A percentile compares a stretch with the other conserved stretches of the same genome.
phyloP scores from a whole-genome alignment of 2,113 vertebrate species.

The Dryoscopus gambensis region DNA sequence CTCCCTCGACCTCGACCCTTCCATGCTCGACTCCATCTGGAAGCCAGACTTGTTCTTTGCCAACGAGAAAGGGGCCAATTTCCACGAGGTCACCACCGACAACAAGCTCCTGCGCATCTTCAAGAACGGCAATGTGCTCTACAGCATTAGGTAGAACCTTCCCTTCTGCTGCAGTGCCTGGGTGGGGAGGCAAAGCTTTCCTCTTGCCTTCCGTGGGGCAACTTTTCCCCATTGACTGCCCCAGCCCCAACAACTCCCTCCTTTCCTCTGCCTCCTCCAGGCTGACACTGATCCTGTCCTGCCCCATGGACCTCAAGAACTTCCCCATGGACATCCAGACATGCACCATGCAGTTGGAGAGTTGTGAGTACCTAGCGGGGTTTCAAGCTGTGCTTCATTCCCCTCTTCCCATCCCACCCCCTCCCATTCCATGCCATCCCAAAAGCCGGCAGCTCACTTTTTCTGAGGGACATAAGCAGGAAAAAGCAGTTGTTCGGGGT shows the following conservation, averaged over 20 bases:
- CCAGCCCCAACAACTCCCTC: not conserved
- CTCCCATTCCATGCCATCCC: not conserved
- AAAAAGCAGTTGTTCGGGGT: not conserved
- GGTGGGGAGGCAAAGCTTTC: not conserved
- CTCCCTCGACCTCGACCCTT: constrained; percentile 89
- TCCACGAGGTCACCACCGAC: constrained; percentile 91
- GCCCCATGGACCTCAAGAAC: constrained; percentile 96
- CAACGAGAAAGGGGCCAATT: constrained; percentile 92
- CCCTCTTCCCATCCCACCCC: not conserved
- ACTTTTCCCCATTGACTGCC: not conserved
- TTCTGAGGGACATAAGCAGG: not conserved
- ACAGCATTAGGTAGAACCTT: constrained; percentile 85
- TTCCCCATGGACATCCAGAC: constrained; percentile 97
- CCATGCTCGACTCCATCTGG: constrained; percentile 95
- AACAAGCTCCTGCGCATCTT: constrained; percentile 94
- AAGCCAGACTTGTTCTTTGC: constrained; percentile 94
- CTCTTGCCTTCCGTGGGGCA: rapidly evolving
- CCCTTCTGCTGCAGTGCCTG: not conserved
- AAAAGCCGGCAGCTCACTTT: not conserved
- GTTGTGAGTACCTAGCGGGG: constrained; percentile 81
- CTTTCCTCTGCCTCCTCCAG: constrained; percentile 69
- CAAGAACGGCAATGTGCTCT: constrained; percentile 90
- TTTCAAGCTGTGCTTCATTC: not conserved
- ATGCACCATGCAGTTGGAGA: constrained; percentile 94
- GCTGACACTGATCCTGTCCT: constrained; percentile 89